phyloP scores from a whole-genome alignment of 92 coral and sea anemone species.

The Palythoa heliodiscus region DNA sequence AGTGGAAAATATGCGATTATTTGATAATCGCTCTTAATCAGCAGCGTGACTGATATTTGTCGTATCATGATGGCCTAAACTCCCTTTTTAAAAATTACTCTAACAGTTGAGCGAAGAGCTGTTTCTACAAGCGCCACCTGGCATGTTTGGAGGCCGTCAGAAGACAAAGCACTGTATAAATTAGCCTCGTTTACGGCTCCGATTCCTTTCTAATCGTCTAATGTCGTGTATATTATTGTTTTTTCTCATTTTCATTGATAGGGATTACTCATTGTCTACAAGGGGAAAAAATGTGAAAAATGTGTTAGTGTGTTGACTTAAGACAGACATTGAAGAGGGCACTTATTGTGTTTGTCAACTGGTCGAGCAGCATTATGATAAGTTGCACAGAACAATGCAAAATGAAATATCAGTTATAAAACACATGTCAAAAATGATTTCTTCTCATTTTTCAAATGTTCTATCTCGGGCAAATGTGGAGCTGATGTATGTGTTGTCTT shows the following conservation, averaged over 20 bases:
- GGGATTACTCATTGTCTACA: not conserved
- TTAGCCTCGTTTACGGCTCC: not conserved
- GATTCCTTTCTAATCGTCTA: not conserved
- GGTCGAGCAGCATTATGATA: not conserved
- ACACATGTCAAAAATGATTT: too few relatives aligned
- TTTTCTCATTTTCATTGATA: not conserved
- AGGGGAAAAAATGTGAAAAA: not conserved
- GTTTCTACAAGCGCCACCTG: constrained; percentile 6
- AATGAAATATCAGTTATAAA: not conserved
- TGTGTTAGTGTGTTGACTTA: constrained; percentile 9
- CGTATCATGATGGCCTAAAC: constrained; percentile 14
- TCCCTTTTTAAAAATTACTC: not conserved
- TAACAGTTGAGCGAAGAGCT: constrained; percentile 16
- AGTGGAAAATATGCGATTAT: constrained; percentile 38
- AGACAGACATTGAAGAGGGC: constrained; percentile 4
- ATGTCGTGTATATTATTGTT: not conserved
- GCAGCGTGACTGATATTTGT: constrained; percentile 7
- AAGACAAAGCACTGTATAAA: constrained; percentile 2
- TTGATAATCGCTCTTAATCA: constrained; percentile 31
- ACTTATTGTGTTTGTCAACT: not conserved
- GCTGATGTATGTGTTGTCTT: too few relatives aligned
- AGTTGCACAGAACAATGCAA: not conserved
- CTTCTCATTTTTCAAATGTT: too few relatives aligned
- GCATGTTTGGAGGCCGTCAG: not conserved
- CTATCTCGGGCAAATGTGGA: too few relatives aligned